A percentile compares a stretch with the other conserved stretches of the same genome.
These are phyloP conservation scores for Cepaea nemoralis DNA, from an alignment of 1,140 invertebrate species.

Conservation along the genomic window DNA sequence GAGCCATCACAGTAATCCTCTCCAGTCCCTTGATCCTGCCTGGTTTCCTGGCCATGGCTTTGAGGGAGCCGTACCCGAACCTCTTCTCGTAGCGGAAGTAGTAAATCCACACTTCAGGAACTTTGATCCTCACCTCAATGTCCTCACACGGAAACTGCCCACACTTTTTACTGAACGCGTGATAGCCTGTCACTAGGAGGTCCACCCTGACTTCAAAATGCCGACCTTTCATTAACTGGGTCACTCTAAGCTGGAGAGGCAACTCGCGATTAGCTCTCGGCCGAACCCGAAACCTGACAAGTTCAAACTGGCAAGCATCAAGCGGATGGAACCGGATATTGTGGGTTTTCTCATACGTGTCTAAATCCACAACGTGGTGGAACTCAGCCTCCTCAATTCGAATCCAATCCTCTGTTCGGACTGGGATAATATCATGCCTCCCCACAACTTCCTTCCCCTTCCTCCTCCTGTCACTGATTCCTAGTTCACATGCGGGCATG, in stretches of 20 bases:
- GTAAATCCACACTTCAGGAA: constrained; percentile 99
- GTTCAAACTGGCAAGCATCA: constrained; percentile 90
- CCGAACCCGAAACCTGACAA: constrained; percentile 95
- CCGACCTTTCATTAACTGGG: constrained; percentile 64
- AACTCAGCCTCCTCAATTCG: constrained; percentile 94
- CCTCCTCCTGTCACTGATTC: constrained; percentile 94
- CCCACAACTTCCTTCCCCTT: constrained; percentile 99
- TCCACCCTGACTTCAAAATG: constrained; percentile 93
- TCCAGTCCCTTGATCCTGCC: constrained; percentile 76
- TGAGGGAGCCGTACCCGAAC: constrained; percentile 98
- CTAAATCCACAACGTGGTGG: constrained; percentile 91
- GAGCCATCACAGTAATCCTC: constrained; percentile 80
- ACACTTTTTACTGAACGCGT: constrained; percentile 91
- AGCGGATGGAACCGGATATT: constrained; percentile 97
- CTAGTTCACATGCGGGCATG: constrained; percentile 91
- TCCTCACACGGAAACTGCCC: constrained; percentile 86
- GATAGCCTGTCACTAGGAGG: constrained; percentile 95
- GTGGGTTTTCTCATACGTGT: constrained; percentile 90
- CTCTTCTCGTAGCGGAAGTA: constrained; percentile 98
- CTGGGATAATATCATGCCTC: constrained; percentile 98
- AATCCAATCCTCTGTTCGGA: constrained; percentile 99
- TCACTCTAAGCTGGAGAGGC: constrained; percentile 88
- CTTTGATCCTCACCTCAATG: constrained; percentile 95
- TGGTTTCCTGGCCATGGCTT: constrained; percentile 89
- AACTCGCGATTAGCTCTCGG: constrained; percentile 97